phyloP scores from a whole-genome alignment of 2,888 invertebrate genomes.

The Agrilus biguttatus region DNA sequence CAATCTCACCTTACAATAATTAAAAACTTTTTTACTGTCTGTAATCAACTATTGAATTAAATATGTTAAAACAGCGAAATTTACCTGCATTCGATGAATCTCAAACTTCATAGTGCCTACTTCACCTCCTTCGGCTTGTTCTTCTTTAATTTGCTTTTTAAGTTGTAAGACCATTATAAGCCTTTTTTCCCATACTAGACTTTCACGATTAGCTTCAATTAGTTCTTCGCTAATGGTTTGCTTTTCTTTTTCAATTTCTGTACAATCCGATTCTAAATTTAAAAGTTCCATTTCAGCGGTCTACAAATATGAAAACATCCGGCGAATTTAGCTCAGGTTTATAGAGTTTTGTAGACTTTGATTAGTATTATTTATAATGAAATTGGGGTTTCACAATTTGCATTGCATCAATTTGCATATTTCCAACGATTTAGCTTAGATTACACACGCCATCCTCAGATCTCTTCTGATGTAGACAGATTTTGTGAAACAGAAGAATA shows the following conservation, averaged over 20 bases:
- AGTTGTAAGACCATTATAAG: conserved; percentile 58
- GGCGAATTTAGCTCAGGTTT: not conserved
- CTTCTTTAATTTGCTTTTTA: conserved; percentile 50
- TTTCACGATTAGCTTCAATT: conserved; percentile 48
- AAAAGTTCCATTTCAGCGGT: conserved; percentile 55
- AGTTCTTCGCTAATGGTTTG: conserved; percentile 46
- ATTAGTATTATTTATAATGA: too few relatives aligned
- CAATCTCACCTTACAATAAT: conserved; percentile 26
- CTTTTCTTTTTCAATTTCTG: conserved; percentile 51
- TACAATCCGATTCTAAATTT: conserved; percentile 51
- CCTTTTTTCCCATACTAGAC: conserved; percentile 71
- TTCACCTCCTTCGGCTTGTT: conserved; percentile 52
- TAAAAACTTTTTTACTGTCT: not conserved
- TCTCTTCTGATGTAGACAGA: too few relatives aligned
- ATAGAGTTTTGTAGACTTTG: too few relatives aligned
- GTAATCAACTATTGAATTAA: not conserved
- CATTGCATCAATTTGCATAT: too few relatives aligned
- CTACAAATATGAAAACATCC: conserved; percentile 25
- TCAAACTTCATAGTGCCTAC: conserved; percentile 63
- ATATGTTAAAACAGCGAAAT: not conserved
- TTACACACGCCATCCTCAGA: too few relatives aligned
- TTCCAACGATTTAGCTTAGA: too few relatives aligned
- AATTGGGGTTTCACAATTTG: too few relatives aligned
- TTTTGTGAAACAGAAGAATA: too few relatives aligned
- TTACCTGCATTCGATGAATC: conserved; percentile 73